Percentiles rank a stretch among this genome's conserved stretches.
Evolutionary conservation across 2,113 vertebrate genomes (phyloP).

Genomic region (Semnopithecus entellus): DNA sequence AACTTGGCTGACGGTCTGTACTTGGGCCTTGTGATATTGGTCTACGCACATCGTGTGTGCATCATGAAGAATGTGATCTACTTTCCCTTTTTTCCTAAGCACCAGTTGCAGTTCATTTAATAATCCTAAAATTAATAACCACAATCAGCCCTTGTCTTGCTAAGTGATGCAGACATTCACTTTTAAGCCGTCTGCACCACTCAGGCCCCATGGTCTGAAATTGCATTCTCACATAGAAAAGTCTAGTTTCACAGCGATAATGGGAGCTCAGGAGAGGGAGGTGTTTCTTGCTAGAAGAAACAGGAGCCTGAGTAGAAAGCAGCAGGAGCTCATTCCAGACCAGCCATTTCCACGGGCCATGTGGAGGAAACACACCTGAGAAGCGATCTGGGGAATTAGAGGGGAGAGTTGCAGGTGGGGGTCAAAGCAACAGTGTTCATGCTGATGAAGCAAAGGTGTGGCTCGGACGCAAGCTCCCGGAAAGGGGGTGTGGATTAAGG

Average conservation of each 20-base stretch:
- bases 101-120: background rate
- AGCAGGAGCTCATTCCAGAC: fast-evolving
- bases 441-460: background rate
- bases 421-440: fast-evolving
- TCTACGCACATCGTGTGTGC: fast-evolving
- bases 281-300: background rate
- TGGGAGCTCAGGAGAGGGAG: fast-evolving
- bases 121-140: fast-evolving
- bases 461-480: background rate
- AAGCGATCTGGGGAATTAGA: fast-evolving
- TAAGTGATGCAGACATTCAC: background rate
- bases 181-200: background rate
- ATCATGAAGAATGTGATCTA: fast-evolving
- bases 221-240: fast-evolving
- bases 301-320: fast-evolving
- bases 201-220: background rate
- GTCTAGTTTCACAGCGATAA: fast-evolving
- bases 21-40: background rate
- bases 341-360: fast-evolving
- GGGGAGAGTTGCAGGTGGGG: fast-evolving
- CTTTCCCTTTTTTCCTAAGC: too few species aligned
- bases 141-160: background rate
- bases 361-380: fast-evolving
- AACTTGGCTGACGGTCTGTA: fast-evolving
- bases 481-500: background rate